Evolutionary conservation across 2,113 vertebrate species (phyloP).

Genomic region (Xenopus borealis): DNA sequence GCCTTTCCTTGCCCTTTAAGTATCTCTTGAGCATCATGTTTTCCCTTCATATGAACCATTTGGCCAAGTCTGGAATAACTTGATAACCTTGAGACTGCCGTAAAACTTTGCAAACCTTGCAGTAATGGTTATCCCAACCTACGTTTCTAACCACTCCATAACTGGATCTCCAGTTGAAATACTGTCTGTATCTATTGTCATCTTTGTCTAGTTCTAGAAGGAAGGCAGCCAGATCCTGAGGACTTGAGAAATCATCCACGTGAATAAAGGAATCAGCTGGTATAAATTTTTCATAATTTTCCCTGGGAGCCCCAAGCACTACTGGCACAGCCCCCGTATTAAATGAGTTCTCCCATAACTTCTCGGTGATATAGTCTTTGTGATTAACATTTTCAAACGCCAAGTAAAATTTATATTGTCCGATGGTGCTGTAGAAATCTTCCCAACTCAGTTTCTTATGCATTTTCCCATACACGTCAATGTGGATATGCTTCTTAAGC

Average conservation of each 20-base stretch:
- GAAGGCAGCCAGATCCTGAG: constrained; percentile 51
- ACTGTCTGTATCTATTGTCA: constrained; percentile 49
- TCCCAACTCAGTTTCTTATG: constrained; percentile 38
- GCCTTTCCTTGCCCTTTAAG: too few relatives aligned
- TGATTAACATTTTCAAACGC: constrained; percentile 65
- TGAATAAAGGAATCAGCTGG: constrained; percentile 65
- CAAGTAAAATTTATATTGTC: constrained; percentile 62
- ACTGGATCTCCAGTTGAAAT: constrained; percentile 56
- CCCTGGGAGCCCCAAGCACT: constrained; percentile 60
- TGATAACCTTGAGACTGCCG: constrained; percentile 20
- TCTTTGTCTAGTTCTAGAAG: constrained; percentile 53
- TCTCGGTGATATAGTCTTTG: constrained; percentile 67
- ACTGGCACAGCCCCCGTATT: constrained; percentile 58
- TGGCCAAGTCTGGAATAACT: not conserved
- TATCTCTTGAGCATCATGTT: too few relatives aligned
- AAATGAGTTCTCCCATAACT: constrained; percentile 65
- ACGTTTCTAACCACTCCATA: constrained; percentile 49
- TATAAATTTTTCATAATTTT: constrained; percentile 56
- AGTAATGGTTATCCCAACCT: constrained; percentile 44
- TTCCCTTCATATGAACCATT: constrained; percentile 1
- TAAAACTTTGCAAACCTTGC: constrained; percentile 50
- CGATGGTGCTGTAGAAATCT: not conserved
- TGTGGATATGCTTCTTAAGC: constrained; percentile 53
- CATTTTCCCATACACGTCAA: constrained; percentile 57
- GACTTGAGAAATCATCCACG: constrained; percentile 59